phyloP scores from a whole-genome alignment of 1,140 invertebrate species.

The Copidosoma floridanum region DNA sequence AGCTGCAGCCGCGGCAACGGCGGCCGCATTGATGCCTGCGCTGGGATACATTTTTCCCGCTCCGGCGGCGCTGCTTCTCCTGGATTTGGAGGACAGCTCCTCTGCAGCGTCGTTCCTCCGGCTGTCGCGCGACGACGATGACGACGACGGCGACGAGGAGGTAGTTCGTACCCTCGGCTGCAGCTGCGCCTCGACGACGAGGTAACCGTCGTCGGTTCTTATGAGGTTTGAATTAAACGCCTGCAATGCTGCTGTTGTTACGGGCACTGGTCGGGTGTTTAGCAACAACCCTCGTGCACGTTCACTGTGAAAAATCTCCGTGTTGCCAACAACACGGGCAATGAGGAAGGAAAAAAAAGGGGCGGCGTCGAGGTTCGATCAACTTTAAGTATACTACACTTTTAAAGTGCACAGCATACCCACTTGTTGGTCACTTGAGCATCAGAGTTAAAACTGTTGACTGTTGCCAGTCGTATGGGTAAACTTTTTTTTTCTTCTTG shows the following conservation, averaged over 20 bases:
- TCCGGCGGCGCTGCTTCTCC: conserved; percentile 5
- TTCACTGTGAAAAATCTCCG: conserved; percentile 16
- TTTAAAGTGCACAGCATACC: too few relatives aligned
- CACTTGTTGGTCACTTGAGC: too few relatives aligned
- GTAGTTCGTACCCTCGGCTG: too few relatives aligned
- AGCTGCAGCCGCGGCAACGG: conserved; percentile 61
- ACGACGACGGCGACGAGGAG: too few relatives aligned
- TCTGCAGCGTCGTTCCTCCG: neutral
- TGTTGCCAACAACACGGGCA: conserved; percentile 3
- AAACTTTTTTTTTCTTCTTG: too few relatives aligned
- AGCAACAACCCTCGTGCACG: conserved; percentile 25
- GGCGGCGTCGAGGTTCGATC: too few relatives aligned
- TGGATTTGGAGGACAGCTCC: conserved; percentile 1
- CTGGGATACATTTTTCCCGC: conserved; percentile 60
- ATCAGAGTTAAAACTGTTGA: too few relatives aligned
- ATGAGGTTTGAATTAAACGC: too few relatives aligned
- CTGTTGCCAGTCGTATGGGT: too few relatives aligned
- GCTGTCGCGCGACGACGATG: neutral
- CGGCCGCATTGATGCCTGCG: conserved; percentile 64
- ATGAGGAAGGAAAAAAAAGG: too few relatives aligned
- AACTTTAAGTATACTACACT: too few relatives aligned
- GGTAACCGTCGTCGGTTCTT: neutral
- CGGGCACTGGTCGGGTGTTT: conserved; percentile 7
- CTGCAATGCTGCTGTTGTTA: too few relatives aligned
- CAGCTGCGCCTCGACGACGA: neutral